Percentiles rank a stretch among this genome's conserved stretches.
Evolutionary conservation across 2,113 vertebrate species (phyloP).

Genomic region (Hemichromis elongatus): DNA sequence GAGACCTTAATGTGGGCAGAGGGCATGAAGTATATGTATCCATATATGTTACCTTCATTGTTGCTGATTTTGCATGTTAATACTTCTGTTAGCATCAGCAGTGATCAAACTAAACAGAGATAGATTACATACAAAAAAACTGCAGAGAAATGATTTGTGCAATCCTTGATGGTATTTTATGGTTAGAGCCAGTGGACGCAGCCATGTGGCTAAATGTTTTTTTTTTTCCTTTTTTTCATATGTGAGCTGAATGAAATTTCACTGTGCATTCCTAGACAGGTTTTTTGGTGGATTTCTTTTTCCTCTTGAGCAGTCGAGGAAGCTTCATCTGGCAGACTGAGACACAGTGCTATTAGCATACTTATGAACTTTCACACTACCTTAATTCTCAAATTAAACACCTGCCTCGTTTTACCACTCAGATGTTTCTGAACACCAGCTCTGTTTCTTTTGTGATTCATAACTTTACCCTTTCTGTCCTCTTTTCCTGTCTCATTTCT

Average conservation of each 20-base stretch:
- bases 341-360: slow-evolving; percentile 59
- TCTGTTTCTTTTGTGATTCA: background rate
- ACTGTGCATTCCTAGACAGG: background rate
- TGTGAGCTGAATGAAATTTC: slow-evolving; percentile 13
- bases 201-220: background rate
- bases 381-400: slow-evolving; percentile 74
- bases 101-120: background rate
- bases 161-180: background rate
- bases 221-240: background rate
- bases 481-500: background rate
- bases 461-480: background rate
- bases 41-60: background rate
- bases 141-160: background rate
- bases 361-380: slow-evolving; percentile 70
- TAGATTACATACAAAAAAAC: background rate
- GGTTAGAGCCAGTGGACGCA: background rate
- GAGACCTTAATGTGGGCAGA: background rate
- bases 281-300: slow-evolving; percentile 34
- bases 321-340: slow-evolving; percentile 40
- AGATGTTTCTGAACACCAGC: slow-evolving; percentile 42
- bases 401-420: slow-evolving; percentile 51
- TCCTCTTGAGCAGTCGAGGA: slow-evolving; percentile 35
- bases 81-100: background rate
- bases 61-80: background rate
- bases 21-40: background rate